Evolutionary conservation across 2,113 vertebrate genomes (phyloP).

Genomic region (Austrofundulus limnaeus): DNA sequence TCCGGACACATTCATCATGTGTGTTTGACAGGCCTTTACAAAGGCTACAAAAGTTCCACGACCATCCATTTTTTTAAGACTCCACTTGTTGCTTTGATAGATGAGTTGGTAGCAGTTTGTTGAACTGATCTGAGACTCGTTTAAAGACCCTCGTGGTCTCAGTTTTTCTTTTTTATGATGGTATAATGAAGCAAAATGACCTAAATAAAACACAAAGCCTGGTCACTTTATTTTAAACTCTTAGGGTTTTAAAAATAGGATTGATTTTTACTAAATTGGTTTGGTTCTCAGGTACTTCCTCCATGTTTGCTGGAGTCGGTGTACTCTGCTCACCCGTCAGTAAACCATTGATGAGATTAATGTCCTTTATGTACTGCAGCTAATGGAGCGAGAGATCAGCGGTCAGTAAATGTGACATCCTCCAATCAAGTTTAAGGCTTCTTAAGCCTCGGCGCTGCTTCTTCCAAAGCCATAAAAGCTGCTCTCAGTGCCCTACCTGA

Average conservation of each 20-base stretch:
- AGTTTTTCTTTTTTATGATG: too few species aligned
- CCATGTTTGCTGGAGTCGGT: background rate
- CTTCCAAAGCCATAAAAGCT: constrained; percentile 52
- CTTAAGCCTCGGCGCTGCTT: constrained; percentile 41
- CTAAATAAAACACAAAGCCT: too few species aligned
- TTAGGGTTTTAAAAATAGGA: too few species aligned
- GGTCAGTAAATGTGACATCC: constrained; percentile 66
- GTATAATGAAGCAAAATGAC: too few species aligned
- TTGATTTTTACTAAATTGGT: background rate
- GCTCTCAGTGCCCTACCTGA: constrained; percentile 36
- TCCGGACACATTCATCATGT: constrained; percentile 66
- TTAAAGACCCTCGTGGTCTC: background rate
- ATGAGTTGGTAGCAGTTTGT: constrained; percentile 55
- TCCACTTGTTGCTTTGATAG: constrained; percentile 62
- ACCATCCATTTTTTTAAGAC: constrained; percentile 69
- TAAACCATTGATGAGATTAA: constrained; percentile 43
- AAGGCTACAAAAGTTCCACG: constrained; percentile 66
- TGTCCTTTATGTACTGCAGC: constrained; percentile 59
- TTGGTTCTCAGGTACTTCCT: background rate
- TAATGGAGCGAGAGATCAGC: constrained; percentile 67
- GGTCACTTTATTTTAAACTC: too few species aligned
- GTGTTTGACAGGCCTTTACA: constrained; percentile 64
- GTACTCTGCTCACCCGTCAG: constrained; percentile 15
- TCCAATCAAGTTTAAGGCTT: constrained; percentile 59
- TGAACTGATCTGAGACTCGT: constrained; percentile 36